Evolutionary conservation across 2,888 invertebrate genomes (phyloP), one percentile per base, ranked within the genome.

Genomic region (Chloroclysta siterata): DNA sequence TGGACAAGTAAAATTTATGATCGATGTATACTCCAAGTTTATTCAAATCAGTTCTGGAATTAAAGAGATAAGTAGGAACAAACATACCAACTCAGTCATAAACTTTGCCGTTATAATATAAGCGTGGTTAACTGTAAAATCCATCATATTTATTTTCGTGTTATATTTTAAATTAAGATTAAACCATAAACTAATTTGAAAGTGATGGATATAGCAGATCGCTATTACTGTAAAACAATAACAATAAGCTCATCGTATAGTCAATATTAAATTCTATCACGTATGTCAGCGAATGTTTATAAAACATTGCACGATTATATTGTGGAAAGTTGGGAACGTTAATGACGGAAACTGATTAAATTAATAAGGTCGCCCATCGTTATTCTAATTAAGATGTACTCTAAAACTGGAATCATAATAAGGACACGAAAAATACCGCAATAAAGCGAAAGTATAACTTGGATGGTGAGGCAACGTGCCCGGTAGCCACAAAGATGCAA

Each of bases 231-330:
- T 17, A 48, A 54, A 57, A 53, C 56, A 60, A 58, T 50, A 58
- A 56, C 53, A 59, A 39, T 36, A 28, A 5, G 39, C 28, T 28
- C 55, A 44, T 52, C 57, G 42, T 47, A 44, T 51, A 28, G 39
- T 11, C 53, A 56, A 46, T 56, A 64, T 56, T 39, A 14, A 47
- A 58, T 61, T 54, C 36, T 61, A 44, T 58, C 61, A 65, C 61
- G 65, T 62, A 54, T 36, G 47, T 47, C 17, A 17, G 42, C 48
- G 41, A 36, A 54, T 65, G 65, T 65, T 65, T 65, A 65, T 58
- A 58, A 65, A 65, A 65, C 61, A 61, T 22, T 33, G 47, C 65
- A 65, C 61, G 65, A 61, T 48, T 48, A 42, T 22, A 14, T 53
- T 46, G 46, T 17, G 53, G 53, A 60, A 65, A 65, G 60, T 46